Conservation (phyloP, 2,113 vertebrate genomes). For the Columba janthina region DNA sequence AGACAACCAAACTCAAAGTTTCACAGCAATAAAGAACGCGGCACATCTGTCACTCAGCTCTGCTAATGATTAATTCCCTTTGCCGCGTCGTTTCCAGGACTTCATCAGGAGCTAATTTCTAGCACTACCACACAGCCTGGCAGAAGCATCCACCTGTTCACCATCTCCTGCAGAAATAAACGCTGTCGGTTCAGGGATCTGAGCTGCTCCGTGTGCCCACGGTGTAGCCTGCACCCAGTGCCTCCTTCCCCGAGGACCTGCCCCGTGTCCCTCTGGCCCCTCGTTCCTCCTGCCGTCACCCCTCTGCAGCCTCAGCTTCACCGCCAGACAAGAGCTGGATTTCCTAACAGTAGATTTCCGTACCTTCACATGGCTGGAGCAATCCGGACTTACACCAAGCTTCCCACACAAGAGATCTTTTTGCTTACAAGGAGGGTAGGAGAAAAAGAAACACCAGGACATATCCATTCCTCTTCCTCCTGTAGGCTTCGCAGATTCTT, state of each 20-base stretch:
- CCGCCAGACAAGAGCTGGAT: background rate
- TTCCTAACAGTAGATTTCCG: background rate
- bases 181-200: background rate
- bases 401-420: background rate
- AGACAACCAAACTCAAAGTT: conserved; percentile 12
- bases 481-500: background rate
- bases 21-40: background rate
- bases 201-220: background rate
- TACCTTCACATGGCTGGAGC: background rate
- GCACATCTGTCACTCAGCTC: conserved; percentile 13
- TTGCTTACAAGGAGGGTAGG: background rate
- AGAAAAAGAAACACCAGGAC: background rate
- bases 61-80: conserved; percentile 25
- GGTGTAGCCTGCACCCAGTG: background rate
- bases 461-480: background rate
- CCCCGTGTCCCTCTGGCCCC: background rate
- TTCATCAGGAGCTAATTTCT: background rate
- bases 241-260: background rate
- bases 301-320: background rate
- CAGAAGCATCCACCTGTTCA: background rate
- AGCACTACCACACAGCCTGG: background rate
- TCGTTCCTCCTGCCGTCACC: rapidly evolving
- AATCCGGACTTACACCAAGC: background rate
- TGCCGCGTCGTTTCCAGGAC: background rate
- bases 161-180: background rate